Percentiles rank a stretch among this genome's conserved stretches.
Evolutionary conservation across 2,113 vertebrate species (phyloP).

Genomic region (Emydura subglobosa): DNA sequence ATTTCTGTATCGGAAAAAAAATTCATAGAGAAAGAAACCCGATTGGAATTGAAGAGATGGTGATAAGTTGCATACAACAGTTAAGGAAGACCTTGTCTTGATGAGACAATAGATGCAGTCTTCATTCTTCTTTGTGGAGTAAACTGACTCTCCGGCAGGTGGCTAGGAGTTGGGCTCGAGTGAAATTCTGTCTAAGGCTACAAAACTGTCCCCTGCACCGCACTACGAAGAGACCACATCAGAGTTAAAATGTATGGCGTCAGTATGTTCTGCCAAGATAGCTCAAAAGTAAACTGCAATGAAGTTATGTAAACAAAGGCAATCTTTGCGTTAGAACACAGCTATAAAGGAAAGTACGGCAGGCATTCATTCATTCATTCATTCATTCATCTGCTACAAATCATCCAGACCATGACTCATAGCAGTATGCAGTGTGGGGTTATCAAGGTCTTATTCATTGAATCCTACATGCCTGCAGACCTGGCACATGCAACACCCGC

Average conservation of each 20-base stretch:
- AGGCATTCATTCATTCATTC: conserved; percentile 45
- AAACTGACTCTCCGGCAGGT: not conserved
- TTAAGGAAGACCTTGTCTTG: not conserved
- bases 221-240: conserved; percentile 52
- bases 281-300: conserved; percentile 48
- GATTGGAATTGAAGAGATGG: not conserved
- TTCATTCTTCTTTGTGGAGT: not conserved
- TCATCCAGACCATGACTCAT: not conserved
- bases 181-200: conserved; percentile 44
- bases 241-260: conserved; percentile 1
- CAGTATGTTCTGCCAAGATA: conserved; percentile 34
- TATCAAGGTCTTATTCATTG: conserved; percentile 35
- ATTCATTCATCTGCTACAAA: conserved; percentile 61
- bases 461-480: too few relatives aligned
- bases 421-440: not conserved
- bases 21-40: conserved; percentile 31
- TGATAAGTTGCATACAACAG: not conserved
- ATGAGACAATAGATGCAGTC: not conserved
- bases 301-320: not conserved
- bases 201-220: conserved; percentile 61
- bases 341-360: conserved; percentile 41
- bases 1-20: too few relatives aligned
- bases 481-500: conserved; percentile 43
- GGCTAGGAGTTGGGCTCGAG: not conserved
- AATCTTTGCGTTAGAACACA: conserved; percentile 19